These are phyloP conservation scores for Euspilapteryx auroguttella DNA, from an alignment of 2,888 invertebrate genomes.

Conservation along the genomic window DNA sequence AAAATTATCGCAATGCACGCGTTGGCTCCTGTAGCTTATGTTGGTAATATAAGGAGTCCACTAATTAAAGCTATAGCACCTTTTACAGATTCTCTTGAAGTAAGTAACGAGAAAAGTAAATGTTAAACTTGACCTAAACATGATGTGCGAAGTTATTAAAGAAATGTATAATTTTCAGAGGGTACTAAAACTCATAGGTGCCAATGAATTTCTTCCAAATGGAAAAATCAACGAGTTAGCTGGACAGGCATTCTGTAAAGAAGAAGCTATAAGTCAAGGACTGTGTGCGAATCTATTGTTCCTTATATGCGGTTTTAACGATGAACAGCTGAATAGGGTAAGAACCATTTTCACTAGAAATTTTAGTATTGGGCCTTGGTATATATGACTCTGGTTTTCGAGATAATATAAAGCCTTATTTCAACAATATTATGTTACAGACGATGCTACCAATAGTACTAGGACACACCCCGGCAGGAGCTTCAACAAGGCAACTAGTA, in stretches of 20 bases:
- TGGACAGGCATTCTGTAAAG: slow-evolving; percentile 45
- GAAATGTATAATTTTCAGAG: slow-evolving; percentile 20
- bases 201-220: slow-evolving; percentile 63
- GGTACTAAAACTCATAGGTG: slow-evolving; percentile 32
- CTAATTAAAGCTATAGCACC: slow-evolving; percentile 43
- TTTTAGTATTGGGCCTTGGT: background rate
- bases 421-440: no score
- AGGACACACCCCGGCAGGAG: slow-evolving; percentile 53
- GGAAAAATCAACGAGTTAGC: slow-evolving; percentile 44
- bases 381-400: no score
- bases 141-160: background rate
- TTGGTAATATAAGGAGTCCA: slow-evolving; percentile 45
- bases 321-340: slow-evolving; percentile 53
- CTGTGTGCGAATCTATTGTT: slow-evolving; percentile 66
- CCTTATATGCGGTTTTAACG: slow-evolving; percentile 59
- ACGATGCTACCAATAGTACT: slow-evolving; percentile 51
- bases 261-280: slow-evolving; percentile 44
- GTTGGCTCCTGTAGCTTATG: slow-evolving; percentile 63
- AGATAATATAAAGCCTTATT: no score
- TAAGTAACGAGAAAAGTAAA: slow-evolving; percentile 17
- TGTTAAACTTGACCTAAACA: slow-evolving; percentile 1
- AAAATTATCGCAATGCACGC: slow-evolving; percentile 62
- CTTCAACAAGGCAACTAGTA: slow-evolving; percentile 46
- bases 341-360: slow-evolving; percentile 9
- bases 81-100: slow-evolving; percentile 47